Conservation (phyloP, 2,888 invertebrate species). For the Taenaris catops region DNA sequence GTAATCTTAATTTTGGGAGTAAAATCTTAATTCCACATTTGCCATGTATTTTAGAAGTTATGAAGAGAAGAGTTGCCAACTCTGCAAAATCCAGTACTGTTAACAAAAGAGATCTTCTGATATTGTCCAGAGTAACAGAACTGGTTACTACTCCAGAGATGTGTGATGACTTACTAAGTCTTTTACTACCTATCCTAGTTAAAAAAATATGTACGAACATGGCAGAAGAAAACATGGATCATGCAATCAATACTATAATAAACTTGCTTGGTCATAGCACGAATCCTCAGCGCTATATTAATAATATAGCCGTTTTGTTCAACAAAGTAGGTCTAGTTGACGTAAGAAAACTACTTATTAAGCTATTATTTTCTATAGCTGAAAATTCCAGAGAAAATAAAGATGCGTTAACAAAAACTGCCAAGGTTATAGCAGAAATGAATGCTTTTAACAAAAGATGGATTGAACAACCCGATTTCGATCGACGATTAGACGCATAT, state of each 20-base stretch:
- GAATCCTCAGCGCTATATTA: slow-evolving; percentile 83
- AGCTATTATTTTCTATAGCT: slow-evolving; percentile 81
- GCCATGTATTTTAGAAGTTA: slow-evolving; percentile 83
- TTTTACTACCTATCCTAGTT: slow-evolving; percentile 85
- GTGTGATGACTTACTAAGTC: slow-evolving; percentile 84
- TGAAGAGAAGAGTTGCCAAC: slow-evolving; percentile 82
- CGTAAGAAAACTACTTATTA: slow-evolving; percentile 84
- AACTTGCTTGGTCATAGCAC: slow-evolving; percentile 87
- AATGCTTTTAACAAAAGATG: slow-evolving; percentile 93
- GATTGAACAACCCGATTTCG: slow-evolving; percentile 97
- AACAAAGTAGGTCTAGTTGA: slow-evolving; percentile 82
- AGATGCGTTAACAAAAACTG: slow-evolving; percentile 67
- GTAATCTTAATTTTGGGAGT: slow-evolving; percentile 84
- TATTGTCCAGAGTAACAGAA: slow-evolving; percentile 88
- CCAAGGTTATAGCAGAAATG: slow-evolving; percentile 81
- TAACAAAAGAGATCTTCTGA: slow-evolving; percentile 84
- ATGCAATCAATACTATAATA: slow-evolving; percentile 85
- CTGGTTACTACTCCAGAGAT: slow-evolving; percentile 83
- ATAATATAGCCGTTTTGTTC: slow-evolving; percentile 85
- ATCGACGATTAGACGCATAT: slow-evolving; percentile 88
- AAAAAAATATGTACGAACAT: slow-evolving; percentile 81
- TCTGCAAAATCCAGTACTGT: slow-evolving; percentile 79
- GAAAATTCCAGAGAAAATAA: slow-evolving; percentile 54
- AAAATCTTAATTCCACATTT: slow-evolving; percentile 87
- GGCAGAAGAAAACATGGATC: slow-evolving; percentile 84